phyloP scores from a whole-genome alignment of 2,113 vertebrate species.

The Agapornis roseicollis region DNA sequence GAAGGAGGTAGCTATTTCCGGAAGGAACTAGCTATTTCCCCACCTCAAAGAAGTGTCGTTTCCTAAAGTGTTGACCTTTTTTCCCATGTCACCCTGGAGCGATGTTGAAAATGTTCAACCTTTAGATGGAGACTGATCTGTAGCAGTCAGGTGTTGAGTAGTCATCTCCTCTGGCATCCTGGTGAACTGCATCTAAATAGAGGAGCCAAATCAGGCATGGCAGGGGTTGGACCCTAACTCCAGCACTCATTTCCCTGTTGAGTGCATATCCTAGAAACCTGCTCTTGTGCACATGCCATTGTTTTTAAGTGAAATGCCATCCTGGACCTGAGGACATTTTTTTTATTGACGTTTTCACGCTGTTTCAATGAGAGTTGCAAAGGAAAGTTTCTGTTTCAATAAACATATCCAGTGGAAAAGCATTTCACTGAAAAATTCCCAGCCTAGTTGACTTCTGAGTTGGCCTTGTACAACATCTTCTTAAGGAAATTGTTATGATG shows the following conservation, averaged over 20 bases:
- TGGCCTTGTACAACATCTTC: background rate
- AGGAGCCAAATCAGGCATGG: background rate
- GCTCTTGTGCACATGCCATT: background rate
- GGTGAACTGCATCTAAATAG: background rate
- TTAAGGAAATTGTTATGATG: background rate
- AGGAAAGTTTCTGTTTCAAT: background rate
- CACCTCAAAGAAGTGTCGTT: background rate
- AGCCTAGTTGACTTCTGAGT: background rate
- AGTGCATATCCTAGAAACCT: background rate
- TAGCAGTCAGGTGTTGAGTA: background rate
- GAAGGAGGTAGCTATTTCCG: background rate
- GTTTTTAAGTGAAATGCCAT: background rate
- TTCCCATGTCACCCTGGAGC: background rate
- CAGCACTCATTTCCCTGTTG: background rate
- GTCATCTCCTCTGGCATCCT: background rate
- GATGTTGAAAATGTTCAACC: background rate
- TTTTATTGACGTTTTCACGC: background rate
- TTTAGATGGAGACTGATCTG: background rate
- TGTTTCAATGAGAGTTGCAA: background rate
- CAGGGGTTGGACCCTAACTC: background rate
- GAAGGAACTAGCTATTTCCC: background rate
- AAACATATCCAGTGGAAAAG: slow-evolving; percentile 5
- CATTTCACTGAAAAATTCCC: slow-evolving; percentile 20
- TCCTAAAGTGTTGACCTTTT: background rate
- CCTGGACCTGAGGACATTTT: background rate